phyloP scores from a whole-genome alignment of 2,797 vertebrate genomes.

The Phoxinus dragarum region DNA sequence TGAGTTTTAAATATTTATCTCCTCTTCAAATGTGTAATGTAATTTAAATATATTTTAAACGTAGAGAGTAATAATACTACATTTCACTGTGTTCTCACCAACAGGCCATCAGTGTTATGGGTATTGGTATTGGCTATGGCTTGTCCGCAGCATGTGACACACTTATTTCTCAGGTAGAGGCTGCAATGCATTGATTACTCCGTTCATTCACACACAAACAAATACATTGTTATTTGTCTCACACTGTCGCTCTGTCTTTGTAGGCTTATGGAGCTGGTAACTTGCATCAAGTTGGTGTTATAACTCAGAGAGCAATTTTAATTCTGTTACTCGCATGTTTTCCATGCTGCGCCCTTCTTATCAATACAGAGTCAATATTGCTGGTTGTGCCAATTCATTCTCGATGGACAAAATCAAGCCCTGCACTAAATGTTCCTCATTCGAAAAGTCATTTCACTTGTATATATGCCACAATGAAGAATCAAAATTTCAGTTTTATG shows the following conservation, averaged over 20 bases:
- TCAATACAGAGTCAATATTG: conserved; percentile 86
- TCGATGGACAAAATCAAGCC: neutral
- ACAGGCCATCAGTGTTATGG: conserved; percentile 87
- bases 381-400: conserved; percentile 70
- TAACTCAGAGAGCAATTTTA: conserved; percentile 82
- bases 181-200: neutral
- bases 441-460: neutral
- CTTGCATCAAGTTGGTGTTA: conserved; percentile 82
- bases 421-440: neutral
- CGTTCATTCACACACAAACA: neutral
- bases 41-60: neutral
- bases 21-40: neutral
- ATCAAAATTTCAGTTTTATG: neutral
- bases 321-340: conserved; percentile 87
- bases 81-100: conserved; percentile 31
- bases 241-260: neutral
- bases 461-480: neutral
- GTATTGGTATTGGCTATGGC: conserved; percentile 83
- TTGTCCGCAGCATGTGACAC: conserved; percentile 86
- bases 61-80: neutral
- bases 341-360: conserved; percentile 90
- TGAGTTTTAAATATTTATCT: conserved; percentile 64
- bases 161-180: conserved; percentile 78
- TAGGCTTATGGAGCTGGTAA: conserved; percentile 86
- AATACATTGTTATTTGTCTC: neutral